Evolutionary conservation across 2,888 invertebrate genomes (phyloP).

Genomic region (Habroteleia sp.): DNA sequence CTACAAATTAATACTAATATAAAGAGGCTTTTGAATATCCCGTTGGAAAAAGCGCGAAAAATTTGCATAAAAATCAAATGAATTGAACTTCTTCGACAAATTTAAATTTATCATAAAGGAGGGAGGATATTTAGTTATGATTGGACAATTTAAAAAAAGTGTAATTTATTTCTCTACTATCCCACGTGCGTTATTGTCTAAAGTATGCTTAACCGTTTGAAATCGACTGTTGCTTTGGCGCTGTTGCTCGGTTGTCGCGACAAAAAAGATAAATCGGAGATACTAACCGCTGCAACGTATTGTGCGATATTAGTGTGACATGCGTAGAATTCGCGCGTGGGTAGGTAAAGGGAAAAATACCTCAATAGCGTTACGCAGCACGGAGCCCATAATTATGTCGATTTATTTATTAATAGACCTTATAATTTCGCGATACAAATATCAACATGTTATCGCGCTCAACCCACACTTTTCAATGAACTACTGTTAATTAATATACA

Average conservation of each 20-base stretch:
- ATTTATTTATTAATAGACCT: constrained; percentile 29
- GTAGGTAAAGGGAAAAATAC: constrained; percentile 46
- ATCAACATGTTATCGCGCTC: constrained; percentile 16
- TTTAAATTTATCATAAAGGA: no score
- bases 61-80: no score
- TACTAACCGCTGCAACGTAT: constrained; percentile 19
- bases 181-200: constrained; percentile 13
- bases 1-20: no score
- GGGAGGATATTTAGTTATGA: no score
- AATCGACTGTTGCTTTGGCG: constrained; percentile 21
- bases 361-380: constrained; percentile 12
- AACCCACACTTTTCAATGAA: constrained; percentile 22
- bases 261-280: constrained; percentile 33
- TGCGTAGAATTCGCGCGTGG: constrained; percentile 53
- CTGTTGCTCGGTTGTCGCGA: constrained; percentile 10
- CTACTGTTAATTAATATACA: no score
- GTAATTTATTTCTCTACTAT: no score
- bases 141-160: no score
- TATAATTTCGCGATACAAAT: constrained; percentile 26
- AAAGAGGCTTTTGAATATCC: no score
- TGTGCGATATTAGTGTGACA: constrained; percentile 39
- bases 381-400: constrained; percentile 21
- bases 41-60: no score
- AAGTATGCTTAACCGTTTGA: constrained; percentile 13
- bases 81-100: no score